A percentile compares a stretch with the other conserved stretches of the same genome.
phyloP scores from a whole-genome alignment of 2,888 invertebrate species.

The Lithosia quadra region DNA sequence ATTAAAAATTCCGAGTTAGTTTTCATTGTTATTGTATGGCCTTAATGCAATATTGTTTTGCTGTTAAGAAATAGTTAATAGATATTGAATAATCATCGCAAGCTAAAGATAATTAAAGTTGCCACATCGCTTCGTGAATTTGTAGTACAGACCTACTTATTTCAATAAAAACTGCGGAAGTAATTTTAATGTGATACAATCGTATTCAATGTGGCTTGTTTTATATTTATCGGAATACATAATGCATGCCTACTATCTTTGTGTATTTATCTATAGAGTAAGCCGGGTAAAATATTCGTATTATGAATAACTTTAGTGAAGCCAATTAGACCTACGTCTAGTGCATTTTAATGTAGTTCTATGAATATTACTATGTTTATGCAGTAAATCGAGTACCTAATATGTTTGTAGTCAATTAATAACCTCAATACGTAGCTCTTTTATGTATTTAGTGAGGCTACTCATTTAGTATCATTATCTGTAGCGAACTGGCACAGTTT shows the following conservation, averaged over 20 bases:
- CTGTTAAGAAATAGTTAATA: constrained; percentile 9
- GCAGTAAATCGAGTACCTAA: neutral
- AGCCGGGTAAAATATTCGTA: neutral
- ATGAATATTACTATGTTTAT: neutral
- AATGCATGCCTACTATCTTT: constrained; percentile 31
- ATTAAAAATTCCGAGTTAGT: constrained; percentile 14
- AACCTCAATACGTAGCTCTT: constrained; percentile 37
- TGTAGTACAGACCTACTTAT: constrained; percentile 47
- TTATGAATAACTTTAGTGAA: neutral
- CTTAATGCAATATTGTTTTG: constrained; percentile 4
- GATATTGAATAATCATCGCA: constrained; percentile 28
- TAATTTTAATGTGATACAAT: constrained; percentile 47
- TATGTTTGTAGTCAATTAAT: constrained; percentile 20
- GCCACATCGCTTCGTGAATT: constrained; percentile 34
- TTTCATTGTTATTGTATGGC: constrained; percentile 10
- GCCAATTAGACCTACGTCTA: neutral
- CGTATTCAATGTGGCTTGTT: constrained; percentile 40
- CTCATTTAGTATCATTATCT: constrained; percentile 60
- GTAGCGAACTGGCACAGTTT: constrained; percentile 63
- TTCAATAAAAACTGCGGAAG: constrained; percentile 54
- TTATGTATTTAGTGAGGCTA: constrained; percentile 55
- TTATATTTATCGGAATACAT: constrained; percentile 35
- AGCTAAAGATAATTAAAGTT: constrained; percentile 40
- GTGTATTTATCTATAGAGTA: neutral
- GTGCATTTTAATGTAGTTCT: neutral